Percentiles rank a stretch among this genome's conserved stretches.
Conservation (phyloP, 2,797 vertebrate species). For the Notoglanidium macrostoma region DNA sequence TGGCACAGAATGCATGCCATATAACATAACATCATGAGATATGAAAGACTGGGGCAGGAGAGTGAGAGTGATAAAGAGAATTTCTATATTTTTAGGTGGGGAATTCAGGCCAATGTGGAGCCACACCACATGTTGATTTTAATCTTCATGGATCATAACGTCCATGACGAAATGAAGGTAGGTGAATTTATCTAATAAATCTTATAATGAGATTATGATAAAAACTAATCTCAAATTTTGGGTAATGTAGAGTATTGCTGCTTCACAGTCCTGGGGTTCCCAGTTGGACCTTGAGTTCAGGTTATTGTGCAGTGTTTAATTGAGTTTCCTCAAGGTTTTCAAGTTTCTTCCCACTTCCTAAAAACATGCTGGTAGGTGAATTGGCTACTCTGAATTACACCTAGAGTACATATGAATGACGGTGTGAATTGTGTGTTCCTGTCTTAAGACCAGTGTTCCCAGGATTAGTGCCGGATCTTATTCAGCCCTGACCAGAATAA, state of each 20-base stretch:
- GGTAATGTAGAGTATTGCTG: neutral
- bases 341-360: neutral
- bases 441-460: neutral
- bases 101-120: neutral
- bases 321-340: neutral
- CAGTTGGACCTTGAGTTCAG: neutral
- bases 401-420: neutral
- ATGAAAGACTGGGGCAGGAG: neutral
- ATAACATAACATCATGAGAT: conserved; percentile 10
- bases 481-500: neutral
- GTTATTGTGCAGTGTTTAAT: neutral
- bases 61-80: neutral
- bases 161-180: neutral
- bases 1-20: conserved; percentile 58
- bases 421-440: neutral
- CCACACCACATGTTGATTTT: neutral
- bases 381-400: neutral
- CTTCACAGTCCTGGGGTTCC: neutral
- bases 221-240: neutral
- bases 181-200: neutral
- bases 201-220: neutral
- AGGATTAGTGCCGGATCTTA: neutral
- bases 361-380: conserved; percentile 7
- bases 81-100: neutral
- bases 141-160: neutral